Percentiles rank a stretch among this genome's conserved stretches.
Evolutionary conservation across 2,113 vertebrate genomes (phyloP).

Genomic region (Saiga tatarica): DNA sequence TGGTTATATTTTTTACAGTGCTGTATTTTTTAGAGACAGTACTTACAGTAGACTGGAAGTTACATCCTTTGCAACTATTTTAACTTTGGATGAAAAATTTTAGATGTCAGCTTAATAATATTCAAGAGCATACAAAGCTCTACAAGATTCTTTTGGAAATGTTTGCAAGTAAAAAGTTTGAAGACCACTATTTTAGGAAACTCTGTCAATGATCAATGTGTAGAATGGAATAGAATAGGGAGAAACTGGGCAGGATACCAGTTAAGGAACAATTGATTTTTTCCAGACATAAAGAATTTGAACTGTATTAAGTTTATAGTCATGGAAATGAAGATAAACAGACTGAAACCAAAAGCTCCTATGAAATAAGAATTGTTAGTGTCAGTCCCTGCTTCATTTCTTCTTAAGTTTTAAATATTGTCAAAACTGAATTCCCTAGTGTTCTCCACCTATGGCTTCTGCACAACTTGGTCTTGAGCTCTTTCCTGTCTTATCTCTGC

Average conservation of each 20-base stretch:
- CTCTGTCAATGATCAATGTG: not conserved
- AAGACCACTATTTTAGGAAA: slow-evolving; percentile 39
- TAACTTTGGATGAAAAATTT: slow-evolving; percentile 31
- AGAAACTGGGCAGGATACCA: not conserved
- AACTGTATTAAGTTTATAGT: not conserved
- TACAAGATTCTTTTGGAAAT: slow-evolving; percentile 41
- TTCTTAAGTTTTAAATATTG: not conserved
- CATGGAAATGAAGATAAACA: slow-evolving; percentile 34
- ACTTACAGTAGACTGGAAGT: not conserved
- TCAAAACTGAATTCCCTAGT: slow-evolving; percentile 3
- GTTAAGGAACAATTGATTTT: slow-evolving; percentile 28
- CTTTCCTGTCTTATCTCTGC: not conserved
- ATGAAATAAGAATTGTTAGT: not conserved
- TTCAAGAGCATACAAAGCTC: slow-evolving; percentile 1
- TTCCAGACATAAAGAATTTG: slow-evolving; percentile 25
- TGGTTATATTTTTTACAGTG: not conserved
- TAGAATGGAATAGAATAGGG: not conserved
- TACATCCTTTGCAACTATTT: slow-evolving; percentile 41
- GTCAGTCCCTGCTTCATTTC: not conserved
- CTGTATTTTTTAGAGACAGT: slow-evolving; percentile 17
- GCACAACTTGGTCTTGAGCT: not conserved
- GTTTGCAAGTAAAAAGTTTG: not conserved
- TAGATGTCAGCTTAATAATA: slow-evolving; percentile 21
- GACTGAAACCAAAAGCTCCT: not conserved
- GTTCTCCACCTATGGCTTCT: not conserved